Evolutionary conservation across 2,888 invertebrate species (phyloP), one percentile per base, ranked within the genome.

Genomic region (Beris morrisii): DNA sequence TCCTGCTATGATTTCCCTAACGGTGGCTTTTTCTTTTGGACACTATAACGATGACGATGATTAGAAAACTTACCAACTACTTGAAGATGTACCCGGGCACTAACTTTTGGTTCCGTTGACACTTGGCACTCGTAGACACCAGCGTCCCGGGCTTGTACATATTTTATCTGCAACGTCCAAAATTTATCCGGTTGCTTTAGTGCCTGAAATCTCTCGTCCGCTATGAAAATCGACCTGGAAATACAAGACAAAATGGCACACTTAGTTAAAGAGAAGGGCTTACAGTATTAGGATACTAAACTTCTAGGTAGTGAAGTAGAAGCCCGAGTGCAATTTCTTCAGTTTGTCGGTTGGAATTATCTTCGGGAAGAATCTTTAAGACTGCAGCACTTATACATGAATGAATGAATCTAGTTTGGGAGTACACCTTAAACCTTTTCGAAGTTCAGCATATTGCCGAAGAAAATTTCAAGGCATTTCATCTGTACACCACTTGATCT

Each of bases 51-150:
- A 38, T 38, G 9, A 38, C 9, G 38, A 38, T 38, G 9, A 38
- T 38, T 38, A 38, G 15, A 64, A 28, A 45, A 86, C 93, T 88
- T 80, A 94, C 95, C 93, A 78, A 95, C 91, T 74, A 95, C 93
- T 81, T 92, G 92, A 78, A 95, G 88, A 79, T 91, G 90, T 81
- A 95, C 91, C 83, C 93, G 90, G 83, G 93, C 93, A 82, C 93
- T 93, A 87, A 93, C 92, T 86, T 95, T 95, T 76, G 94, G 94
- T 82, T 93, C 94, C 73, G 93, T 93, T 83, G 93, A 92, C 78
- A 95, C 92, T 87, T 95, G 95, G 82, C 94, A 95, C 85, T 95
- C 95, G 83, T 95, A 95, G 78, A 92, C 86, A 71, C 95, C 95
- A 72, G 92, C 92, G 83, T 95, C 95, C 71, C 92, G 86, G 71